phyloP scores from a whole-genome alignment of 2,888 invertebrate species.

The Marasmarcha lunaedactyla region DNA sequence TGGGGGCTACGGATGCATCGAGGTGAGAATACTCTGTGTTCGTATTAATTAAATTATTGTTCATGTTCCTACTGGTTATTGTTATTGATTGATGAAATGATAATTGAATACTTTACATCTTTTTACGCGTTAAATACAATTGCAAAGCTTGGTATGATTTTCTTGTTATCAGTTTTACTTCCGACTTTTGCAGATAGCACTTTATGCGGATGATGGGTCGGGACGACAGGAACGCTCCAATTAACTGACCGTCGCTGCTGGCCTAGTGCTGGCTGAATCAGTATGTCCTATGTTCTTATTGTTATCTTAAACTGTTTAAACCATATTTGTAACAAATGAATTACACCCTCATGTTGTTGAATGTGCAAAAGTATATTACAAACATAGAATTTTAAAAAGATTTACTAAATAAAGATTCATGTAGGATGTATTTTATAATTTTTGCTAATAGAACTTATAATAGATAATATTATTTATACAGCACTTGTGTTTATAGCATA shows the following conservation, averaged over 20 bases:
- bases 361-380: no score
- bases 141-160: slow-evolving; percentile 12
- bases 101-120: no score
- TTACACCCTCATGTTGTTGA: no score
- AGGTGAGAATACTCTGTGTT: slow-evolving; percentile 52
- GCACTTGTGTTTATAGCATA: slow-evolving; percentile 33
- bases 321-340: no score
- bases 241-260: slow-evolving; percentile 66
- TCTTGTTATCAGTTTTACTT: slow-evolving; percentile 54
- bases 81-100: no score
- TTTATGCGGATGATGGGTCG: slow-evolving; percentile 59
- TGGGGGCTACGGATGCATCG: slow-evolving; percentile 38
- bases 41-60: slow-evolving; percentile 54
- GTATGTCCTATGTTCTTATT: slow-evolving; percentile 31
- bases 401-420: no score
- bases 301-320: no score
- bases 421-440: no score
- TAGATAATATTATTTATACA: no score
- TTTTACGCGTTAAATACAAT: slow-evolving; percentile 6
- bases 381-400: no score
- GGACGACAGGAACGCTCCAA: slow-evolving; percentile 46
- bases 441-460: no score
- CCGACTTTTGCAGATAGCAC: slow-evolving; percentile 66
- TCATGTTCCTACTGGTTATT: no score
- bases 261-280: slow-evolving; percentile 63